A percentile compares a stretch with the other conserved stretches of the same genome.
phyloP scores from a whole-genome alignment of 1,140 invertebrate genomes.

The Pseudomyrmex sp. region DNA sequence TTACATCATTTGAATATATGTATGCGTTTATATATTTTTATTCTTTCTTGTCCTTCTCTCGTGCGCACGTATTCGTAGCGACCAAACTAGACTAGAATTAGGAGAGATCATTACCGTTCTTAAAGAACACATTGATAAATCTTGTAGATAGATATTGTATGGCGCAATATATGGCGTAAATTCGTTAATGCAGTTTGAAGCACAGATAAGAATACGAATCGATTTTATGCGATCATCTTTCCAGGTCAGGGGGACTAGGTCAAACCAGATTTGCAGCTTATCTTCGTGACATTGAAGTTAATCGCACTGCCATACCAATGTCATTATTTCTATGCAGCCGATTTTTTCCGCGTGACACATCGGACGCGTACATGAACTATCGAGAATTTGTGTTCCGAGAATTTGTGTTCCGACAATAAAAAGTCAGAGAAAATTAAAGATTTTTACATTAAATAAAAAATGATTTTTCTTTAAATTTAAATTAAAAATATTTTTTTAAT shows the following conservation, averaged over 20 bases:
- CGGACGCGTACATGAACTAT: too few species aligned
- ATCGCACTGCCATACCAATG: conserved; percentile 64
- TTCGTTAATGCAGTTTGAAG: conserved; percentile 50
- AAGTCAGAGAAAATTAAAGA: too few species aligned
- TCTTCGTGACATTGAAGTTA: conserved; percentile 72
- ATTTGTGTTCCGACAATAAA: too few species aligned
- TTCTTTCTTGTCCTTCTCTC: not conserved
- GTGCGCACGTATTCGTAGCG: not conserved
- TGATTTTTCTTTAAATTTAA: not conserved
- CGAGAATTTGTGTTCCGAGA: too few species aligned
- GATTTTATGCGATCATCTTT: conserved; percentile 64
- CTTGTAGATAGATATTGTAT: not conserved
- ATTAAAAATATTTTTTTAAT: not conserved
- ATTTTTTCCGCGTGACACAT: not conserved
- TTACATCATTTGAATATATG: not conserved
- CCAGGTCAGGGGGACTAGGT: conserved; percentile 78
- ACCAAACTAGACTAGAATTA: not conserved
- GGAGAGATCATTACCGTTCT: not conserved
- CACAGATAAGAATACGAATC: conserved; percentile 52
- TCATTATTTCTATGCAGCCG: conserved; percentile 58
- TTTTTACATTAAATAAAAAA: too few species aligned
- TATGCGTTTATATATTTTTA: too few species aligned
- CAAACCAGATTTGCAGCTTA: conserved; percentile 72
- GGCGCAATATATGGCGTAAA: conserved; percentile 7
- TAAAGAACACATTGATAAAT: not conserved